phyloP scores from a whole-genome alignment of 2,113 vertebrate species.

The Pteruthius melanotis region DNA sequence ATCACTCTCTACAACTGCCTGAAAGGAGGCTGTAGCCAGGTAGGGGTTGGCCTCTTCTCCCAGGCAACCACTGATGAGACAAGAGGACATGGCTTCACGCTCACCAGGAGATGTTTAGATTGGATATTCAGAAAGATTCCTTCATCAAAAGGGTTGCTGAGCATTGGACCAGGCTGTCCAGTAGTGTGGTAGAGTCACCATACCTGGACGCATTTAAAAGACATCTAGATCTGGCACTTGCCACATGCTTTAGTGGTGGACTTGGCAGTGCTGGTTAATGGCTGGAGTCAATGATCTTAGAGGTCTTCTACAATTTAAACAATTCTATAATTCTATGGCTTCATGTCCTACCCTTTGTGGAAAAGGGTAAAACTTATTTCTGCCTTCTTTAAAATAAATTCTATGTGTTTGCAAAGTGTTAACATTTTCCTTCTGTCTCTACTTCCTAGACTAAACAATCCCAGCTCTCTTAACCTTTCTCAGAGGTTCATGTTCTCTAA shows the following conservation, averaged over 20 bases:
- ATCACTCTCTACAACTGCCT: fast-evolving
- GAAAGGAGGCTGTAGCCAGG: fast-evolving
- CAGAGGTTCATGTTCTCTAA: neutral
- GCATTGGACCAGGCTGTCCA: neutral
- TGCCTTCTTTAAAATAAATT: neutral
- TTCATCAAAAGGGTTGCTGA: neutral
- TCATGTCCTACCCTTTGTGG: neutral
- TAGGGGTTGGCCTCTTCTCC: too few relatives aligned
- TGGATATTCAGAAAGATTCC: neutral
- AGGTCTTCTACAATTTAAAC: neutral
- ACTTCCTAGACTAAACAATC: neutral
- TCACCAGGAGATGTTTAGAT: neutral
- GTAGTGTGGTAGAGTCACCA: neutral
- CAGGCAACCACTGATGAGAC: neutral
- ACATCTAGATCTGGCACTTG: neutral
- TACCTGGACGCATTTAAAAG: neutral
- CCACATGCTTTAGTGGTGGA: neutral
- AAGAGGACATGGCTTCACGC: neutral
- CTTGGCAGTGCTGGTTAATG: neutral
- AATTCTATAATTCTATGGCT: neutral
- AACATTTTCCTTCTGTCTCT: neutral
- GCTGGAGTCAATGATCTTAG: neutral
- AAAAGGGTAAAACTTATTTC: neutral
- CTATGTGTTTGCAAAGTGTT: neutral
- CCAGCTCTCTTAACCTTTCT: neutral